These are phyloP conservation scores for Loripinus fragilis DNA, from an alignment of 2,888 invertebrate genomes.

Conservation along the genomic window DNA sequence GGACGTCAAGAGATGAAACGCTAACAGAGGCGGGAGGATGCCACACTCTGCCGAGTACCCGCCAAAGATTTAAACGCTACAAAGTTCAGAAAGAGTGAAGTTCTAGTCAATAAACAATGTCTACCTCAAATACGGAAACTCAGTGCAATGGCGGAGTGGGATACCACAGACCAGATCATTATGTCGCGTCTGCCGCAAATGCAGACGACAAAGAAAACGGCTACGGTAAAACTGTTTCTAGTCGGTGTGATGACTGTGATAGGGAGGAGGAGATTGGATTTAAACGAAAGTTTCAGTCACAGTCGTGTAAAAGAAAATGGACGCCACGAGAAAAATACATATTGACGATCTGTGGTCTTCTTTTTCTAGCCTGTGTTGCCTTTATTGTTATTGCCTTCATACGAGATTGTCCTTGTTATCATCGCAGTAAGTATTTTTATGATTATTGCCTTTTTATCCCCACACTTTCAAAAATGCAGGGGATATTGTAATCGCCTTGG, in stretches of 20 bases:
- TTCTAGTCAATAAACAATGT: conserved; percentile 17
- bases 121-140: conserved; percentile 23
- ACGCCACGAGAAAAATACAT: conserved; percentile 70
- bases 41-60: neutral
- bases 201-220: conserved; percentile 36
- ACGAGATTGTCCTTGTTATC: conserved; percentile 30
- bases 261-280: conserved; percentile 5
- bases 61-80: neutral
- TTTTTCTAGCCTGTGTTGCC: conserved; percentile 69
- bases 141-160: conserved; percentile 51
- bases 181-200: conserved; percentile 5
- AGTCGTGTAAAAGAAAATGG: conserved; percentile 47
- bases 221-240: conserved; percentile 6
- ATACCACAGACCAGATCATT: conserved; percentile 49
- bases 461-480: no score
- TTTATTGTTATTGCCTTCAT: conserved; percentile 73
- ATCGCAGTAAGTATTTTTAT: conserved; percentile 14
- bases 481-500: no score
- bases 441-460: no score
- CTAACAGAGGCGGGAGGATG: neutral
- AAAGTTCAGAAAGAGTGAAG: neutral
- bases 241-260: conserved; percentile 14
- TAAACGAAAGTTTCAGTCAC: neutral
- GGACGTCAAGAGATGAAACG: no score
- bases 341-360: conserved; percentile 60